These are phyloP conservation scores for Heliconius congener DNA, from an alignment of 1,140 invertebrate genomes.

Conservation along the genomic window DNA sequence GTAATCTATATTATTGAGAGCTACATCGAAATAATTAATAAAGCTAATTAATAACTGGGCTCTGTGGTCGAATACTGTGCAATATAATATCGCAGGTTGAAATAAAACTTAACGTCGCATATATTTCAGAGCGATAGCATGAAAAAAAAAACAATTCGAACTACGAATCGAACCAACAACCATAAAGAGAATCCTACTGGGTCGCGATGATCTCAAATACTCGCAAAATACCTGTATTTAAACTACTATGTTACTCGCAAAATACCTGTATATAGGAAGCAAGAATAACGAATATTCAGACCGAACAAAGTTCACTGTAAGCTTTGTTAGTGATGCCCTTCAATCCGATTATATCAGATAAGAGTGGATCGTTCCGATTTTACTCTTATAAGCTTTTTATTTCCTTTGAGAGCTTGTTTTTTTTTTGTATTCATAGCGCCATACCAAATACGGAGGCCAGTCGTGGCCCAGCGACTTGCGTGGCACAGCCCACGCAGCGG, in stretches of 20 bases:
- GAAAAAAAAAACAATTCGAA: too few species aligned
- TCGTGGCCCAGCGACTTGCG: too few species aligned
- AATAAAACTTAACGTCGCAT: too few species aligned
- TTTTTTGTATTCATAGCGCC: neutral
- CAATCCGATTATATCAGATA: constrained; percentile 23
- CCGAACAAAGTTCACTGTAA: constrained; percentile 24
- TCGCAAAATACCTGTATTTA: constrained; percentile 7
- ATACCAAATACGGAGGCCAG: neutral
- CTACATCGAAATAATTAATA: neutral
- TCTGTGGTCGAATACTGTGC: neutral
- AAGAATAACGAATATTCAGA: constrained; percentile 29
- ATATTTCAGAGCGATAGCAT: too few species aligned
- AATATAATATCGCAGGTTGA: too few species aligned
- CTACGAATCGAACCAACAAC: too few species aligned
- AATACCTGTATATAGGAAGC: neutral
- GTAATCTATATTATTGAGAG: neutral
- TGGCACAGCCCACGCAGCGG: too few species aligned
- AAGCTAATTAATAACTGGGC: neutral
- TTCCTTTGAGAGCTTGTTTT: constrained; percentile 1
- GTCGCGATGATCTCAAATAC: neutral
- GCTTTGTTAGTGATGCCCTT: constrained; percentile 27
- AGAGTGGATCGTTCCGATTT: constrained; percentile 19
- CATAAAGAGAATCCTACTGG: too few species aligned
- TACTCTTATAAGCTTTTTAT: constrained; percentile 19
- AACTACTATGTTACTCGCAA: constrained; percentile 16